Conservation (phyloP, 1,140 invertebrate genomes). For the Aphaenogaster ashmeadi region DNA sequence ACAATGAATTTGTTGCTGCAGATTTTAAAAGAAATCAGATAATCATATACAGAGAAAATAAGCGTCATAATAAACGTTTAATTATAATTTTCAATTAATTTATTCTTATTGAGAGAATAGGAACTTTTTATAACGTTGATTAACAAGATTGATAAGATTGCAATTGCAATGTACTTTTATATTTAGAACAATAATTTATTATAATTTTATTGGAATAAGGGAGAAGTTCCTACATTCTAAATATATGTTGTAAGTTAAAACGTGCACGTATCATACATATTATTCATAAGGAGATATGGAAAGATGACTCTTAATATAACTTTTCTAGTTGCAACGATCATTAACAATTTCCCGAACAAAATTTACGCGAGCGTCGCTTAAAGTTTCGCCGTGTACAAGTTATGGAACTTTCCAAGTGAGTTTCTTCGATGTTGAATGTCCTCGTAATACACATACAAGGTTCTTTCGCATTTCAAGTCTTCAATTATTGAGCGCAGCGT, state of each 20-base stretch:
- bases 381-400: constrained; percentile 43
- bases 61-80: not conserved
- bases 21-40: not conserved
- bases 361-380: constrained; percentile 26
- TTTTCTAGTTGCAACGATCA: constrained; percentile 37
- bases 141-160: constrained; percentile 7
- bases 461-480: constrained; percentile 48
- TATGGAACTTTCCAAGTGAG: constrained; percentile 33
- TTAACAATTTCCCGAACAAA: constrained; percentile 54
- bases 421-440: constrained; percentile 42
- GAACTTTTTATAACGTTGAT: not conserved
- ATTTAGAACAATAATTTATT: constrained; percentile 1
- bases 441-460: constrained; percentile 33
- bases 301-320: constrained; percentile 38
- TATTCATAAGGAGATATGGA: constrained; percentile 3
- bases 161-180: not conserved
- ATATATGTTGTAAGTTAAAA: not conserved
- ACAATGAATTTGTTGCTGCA: not conserved
- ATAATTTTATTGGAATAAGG: not conserved
- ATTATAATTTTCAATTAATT: not conserved
- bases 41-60: not conserved
- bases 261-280: not conserved
- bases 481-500: constrained; percentile 43
- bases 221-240: not conserved
- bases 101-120: not conserved